These are phyloP conservation scores for Eupleurogrammus muticus DNA, from an alignment of 2,797 vertebrate genomes.

Conservation along the genomic window DNA sequence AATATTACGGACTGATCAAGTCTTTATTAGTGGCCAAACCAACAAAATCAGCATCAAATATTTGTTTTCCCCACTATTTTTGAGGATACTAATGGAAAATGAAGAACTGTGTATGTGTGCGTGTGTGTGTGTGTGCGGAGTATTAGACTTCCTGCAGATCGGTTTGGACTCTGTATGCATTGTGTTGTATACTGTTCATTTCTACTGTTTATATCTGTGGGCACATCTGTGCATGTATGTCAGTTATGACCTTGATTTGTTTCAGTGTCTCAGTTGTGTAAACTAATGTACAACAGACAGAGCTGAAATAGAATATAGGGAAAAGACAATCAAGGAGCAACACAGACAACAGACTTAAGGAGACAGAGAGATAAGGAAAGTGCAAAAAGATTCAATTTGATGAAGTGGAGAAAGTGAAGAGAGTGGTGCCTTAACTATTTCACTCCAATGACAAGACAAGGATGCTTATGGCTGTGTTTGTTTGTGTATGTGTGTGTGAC, in stretches of 20 bases:
- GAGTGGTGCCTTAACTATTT: slow-evolving; percentile 49
- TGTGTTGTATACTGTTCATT: slow-evolving; percentile 30
- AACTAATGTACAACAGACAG: slow-evolving; percentile 27
- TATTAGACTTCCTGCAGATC: slow-evolving; percentile 78
- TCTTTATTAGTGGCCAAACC: too few species aligned
- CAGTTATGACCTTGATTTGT: slow-evolving; percentile 39
- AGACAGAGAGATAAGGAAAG: slow-evolving; percentile 27
- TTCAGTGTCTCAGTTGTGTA: slow-evolving; percentile 27
- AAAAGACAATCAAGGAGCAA: slow-evolving; percentile 10
- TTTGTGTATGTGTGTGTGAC: slow-evolving; percentile 43
- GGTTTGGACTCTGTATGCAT: slow-evolving; percentile 55
- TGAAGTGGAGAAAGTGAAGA: slow-evolving; percentile 8
- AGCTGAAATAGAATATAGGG: slow-evolving; percentile 25
- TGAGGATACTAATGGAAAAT: too few species aligned
- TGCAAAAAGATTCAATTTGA: slow-evolving; percentile 9
- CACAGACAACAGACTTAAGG: not conserved
- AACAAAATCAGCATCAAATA: too few species aligned
- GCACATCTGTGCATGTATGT: not conserved
- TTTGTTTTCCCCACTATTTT: too few species aligned
- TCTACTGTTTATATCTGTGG: slow-evolving; percentile 3
- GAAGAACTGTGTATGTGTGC: slow-evolving; percentile 39
- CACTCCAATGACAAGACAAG: slow-evolving; percentile 44
- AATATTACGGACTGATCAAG: too few species aligned
- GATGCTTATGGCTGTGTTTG: slow-evolving; percentile 4
- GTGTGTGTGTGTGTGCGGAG: slow-evolving; percentile 48